phyloP scores from a whole-genome alignment of 2,113 vertebrate species.

The Laticauda laticaudata region DNA sequence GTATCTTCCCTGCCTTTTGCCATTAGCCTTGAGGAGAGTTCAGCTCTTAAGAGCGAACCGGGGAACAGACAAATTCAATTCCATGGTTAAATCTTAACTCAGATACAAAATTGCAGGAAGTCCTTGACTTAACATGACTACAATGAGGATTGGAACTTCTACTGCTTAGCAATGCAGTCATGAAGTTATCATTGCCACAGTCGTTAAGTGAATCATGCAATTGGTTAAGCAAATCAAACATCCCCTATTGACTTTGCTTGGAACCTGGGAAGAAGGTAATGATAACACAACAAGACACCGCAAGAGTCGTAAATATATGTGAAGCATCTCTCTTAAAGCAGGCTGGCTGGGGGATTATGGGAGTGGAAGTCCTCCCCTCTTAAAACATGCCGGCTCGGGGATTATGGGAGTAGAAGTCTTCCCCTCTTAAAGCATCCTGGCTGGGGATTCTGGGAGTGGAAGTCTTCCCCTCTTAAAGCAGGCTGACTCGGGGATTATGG shows the following conservation, averaged over 20 bases:
- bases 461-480: too few species aligned
- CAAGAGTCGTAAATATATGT: background rate
- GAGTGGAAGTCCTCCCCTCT: too few species aligned
- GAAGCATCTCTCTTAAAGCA: background rate
- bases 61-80: constrained; percentile 45
- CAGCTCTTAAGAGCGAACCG: constrained; percentile 49
- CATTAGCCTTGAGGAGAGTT: constrained; percentile 45
- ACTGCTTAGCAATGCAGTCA: background rate
- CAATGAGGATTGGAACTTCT: background rate
- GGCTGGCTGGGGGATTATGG: too few species aligned
- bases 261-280: background rate
- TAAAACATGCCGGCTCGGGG: too few species aligned
- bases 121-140: background rate
- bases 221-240: background rate
- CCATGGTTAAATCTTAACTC: constrained; percentile 43
- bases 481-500: too few species aligned
- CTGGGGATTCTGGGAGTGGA: too few species aligned
- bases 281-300: background rate
- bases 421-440: too few species aligned
- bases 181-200: background rate
- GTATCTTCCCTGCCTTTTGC: constrained; percentile 51
- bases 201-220: background rate
- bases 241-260: background rate
- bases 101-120: background rate
- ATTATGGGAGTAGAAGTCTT: too few species aligned